phyloP scores from a whole-genome alignment of 2,797 vertebrate species.

The Odontamblyopus rebecca region DNA sequence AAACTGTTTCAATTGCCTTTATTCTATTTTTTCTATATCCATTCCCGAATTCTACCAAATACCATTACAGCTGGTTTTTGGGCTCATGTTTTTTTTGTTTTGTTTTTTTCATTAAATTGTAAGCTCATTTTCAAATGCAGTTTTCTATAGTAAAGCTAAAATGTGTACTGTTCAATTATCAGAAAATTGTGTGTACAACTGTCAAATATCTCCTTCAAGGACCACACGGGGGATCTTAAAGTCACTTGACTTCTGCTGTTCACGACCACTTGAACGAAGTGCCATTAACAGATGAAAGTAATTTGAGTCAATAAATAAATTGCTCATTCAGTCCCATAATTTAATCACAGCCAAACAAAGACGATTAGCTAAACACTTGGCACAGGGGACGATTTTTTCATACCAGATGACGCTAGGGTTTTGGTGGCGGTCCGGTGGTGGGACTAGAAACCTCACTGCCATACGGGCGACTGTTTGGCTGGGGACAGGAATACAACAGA shows the following conservation, averaged over 20 bases:
- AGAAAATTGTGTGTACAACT: background rate
- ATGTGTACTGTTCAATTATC: too few species aligned
- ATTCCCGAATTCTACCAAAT: too few species aligned
- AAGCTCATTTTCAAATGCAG: too few species aligned
- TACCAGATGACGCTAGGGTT: slow-evolving; percentile 49
- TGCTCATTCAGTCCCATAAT: slow-evolving; percentile 45
- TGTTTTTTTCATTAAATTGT: too few species aligned
- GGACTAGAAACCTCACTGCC: slow-evolving; percentile 46
- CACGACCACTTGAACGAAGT: background rate
- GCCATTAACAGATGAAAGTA: slow-evolving; percentile 1
- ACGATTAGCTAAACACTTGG: slow-evolving; percentile 55
- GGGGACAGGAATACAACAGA: slow-evolving; percentile 54
- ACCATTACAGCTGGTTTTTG: too few species aligned
- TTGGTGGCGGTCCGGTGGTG: slow-evolving; percentile 43
- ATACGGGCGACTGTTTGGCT: slow-evolving; percentile 51
- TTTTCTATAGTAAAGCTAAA: too few species aligned
- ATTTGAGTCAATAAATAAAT: slow-evolving; percentile 41
- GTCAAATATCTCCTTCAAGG: background rate
- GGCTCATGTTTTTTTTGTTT: too few species aligned
- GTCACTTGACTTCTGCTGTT: background rate
- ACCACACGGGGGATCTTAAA: background rate
- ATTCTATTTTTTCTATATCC: too few species aligned
- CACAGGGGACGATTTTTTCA: slow-evolving; percentile 26
- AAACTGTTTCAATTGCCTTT: too few species aligned
- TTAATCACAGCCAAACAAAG: slow-evolving; percentile 52